Evolutionary conservation across 2,888 invertebrate genomes (phyloP), one percentile per base, ranked within the genome.

Genomic region (Arctia plantaginis): DNA sequence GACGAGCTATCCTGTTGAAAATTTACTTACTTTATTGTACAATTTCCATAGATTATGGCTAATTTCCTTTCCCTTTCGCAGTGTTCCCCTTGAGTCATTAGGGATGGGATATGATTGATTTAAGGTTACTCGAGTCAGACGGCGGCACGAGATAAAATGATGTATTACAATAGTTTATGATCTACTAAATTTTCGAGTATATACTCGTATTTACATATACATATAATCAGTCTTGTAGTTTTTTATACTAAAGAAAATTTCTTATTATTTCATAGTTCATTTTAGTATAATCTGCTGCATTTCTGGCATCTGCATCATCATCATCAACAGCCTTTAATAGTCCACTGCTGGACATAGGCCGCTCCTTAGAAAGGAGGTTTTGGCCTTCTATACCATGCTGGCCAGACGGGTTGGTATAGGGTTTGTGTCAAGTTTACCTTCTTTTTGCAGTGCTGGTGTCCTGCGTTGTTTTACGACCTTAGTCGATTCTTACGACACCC

Each of bases 11-110:
- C 72, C 33, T 74, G 76, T 72, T 76, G 66, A 73, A 74, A 80
- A 81, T 84, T 78, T 74, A 77, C 75, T 79, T 81, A 76, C 76
- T 83, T 80, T 85, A 83, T 83, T 78, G 84, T 72, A 68, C 82
- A 79, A 84, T 85, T 84, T 77, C 80, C 84, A 82, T 84, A 82
- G 82, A 84, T 84, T 84, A 82, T 77, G 44, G 75, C 70, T 76
- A 84, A 85, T 85, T 84, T 79, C 77, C 68, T 75, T 77, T 73
- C 73, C 79, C 77, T 82, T 71, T 78, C 71, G 81, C 70, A 70
- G 66, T 64, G 55, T 59, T 65, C 33, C 67, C 62, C 47, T 20
- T 79, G 72, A 65, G 47, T 69, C 51, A 66, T 30, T 55, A 66
- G 59, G 44, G 66, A 47, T n/a, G 73, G 41, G 55, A 65, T 27